These are phyloP conservation scores for Tenebrosternarchus preto DNA, from an alignment of 2,113 vertebrate genomes.

Conservation along the genomic window DNA sequence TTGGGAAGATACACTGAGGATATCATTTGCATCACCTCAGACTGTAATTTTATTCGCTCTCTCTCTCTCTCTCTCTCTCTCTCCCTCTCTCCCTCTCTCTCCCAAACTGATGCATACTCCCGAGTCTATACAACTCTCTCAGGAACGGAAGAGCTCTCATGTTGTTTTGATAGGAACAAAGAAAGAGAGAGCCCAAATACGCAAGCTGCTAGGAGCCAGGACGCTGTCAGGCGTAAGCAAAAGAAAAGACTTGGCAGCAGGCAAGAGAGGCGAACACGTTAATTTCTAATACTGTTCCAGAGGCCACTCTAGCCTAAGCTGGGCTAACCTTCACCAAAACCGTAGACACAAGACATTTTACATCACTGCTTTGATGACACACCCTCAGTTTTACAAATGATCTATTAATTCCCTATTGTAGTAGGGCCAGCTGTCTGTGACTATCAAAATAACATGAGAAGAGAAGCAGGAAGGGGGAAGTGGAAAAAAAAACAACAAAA, in stretches of 20 bases:
- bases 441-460: constrained; percentile 78
- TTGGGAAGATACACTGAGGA: constrained; percentile 91
- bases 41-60: constrained; percentile 86
- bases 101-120: constrained; percentile 83
- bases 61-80: constrained; percentile 69
- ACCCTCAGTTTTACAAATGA: constrained; percentile 82
- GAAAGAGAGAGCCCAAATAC: constrained; percentile 83
- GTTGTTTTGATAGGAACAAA: constrained; percentile 91
- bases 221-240: constrained; percentile 84
- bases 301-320: constrained; percentile 74
- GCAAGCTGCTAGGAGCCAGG: constrained; percentile 78
- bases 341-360: constrained; percentile 74
- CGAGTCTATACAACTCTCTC: constrained; percentile 88
- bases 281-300: constrained; percentile 73
- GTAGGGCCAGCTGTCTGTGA: constrained; percentile 87
- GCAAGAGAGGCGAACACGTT: constrained; percentile 57
- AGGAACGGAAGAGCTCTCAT: constrained; percentile 83
- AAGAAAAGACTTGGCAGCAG: constrained; percentile 75
- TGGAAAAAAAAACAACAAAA: constrained; percentile 71
- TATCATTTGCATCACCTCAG: constrained; percentile 94
- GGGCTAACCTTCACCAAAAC: constrained; percentile 74
- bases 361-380: constrained; percentile 77
- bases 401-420: constrained; percentile 87
- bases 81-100: neutral
- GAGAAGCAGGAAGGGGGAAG: constrained; percentile 79